Conservation (phyloP, 2,113 vertebrate species). For the Dissostichus mawsoni region DNA sequence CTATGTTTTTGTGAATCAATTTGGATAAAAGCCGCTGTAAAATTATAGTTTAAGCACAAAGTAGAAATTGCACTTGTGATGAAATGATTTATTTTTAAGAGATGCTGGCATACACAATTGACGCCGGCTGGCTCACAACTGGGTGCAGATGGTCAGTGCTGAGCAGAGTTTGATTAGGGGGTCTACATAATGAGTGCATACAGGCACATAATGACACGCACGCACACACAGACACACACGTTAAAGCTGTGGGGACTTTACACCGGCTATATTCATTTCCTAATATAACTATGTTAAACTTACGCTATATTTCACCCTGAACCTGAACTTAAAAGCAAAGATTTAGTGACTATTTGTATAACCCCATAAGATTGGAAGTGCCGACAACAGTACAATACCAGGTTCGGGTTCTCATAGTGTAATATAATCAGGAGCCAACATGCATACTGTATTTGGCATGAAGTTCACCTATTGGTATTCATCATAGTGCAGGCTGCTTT, state of each 20-base stretch:
- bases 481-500: conserved; percentile 33
- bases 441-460: conserved; percentile 19
- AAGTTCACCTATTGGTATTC: conserved; percentile 58
- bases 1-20: conserved; percentile 59
- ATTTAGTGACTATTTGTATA: not conserved
- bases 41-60: conserved; percentile 69
- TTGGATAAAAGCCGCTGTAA: conserved; percentile 55
- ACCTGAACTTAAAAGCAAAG: not conserved
- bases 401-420: conserved; percentile 1
- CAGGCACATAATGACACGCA: not conserved
- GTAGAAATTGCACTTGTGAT: conserved; percentile 56
- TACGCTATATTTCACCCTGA: not conserved
- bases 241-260: not conserved
- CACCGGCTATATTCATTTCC: not conserved
- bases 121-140: conserved; percentile 47
- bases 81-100: conserved; percentile 66
- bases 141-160: conserved; percentile 63
- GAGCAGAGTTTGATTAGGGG: conserved; percentile 55
- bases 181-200: conserved; percentile 45
- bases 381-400: not conserved
- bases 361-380: not conserved
- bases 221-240: conserved; percentile 8
- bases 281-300: not conserved
- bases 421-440: not conserved
- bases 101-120: conserved; percentile 43